Conservation (phyloP, 2,113 vertebrate genomes). For the Spea multiplicata region DNA sequence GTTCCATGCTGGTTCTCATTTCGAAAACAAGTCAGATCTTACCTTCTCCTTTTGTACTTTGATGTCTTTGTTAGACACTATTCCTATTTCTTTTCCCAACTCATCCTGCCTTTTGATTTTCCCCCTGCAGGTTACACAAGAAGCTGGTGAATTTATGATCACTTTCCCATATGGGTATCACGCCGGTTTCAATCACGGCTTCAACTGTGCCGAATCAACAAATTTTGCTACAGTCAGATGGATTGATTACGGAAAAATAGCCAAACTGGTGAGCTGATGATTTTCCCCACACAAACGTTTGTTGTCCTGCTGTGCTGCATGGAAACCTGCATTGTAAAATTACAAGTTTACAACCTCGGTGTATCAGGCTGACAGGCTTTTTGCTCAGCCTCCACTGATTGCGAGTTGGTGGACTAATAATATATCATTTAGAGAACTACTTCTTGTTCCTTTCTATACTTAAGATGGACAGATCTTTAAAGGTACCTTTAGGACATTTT, state of each 20-base stretch:
- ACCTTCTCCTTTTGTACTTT: slow-evolving; percentile 25
- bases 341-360: slow-evolving; percentile 34
- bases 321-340: slow-evolving; percentile 47
- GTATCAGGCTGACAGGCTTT: slow-evolving; percentile 25
- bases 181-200: slow-evolving; percentile 97
- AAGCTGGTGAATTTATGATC: slow-evolving; percentile 95
- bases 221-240: slow-evolving; percentile 95
- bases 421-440: slow-evolving; percentile 23
- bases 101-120: slow-evolving; percentile 20
- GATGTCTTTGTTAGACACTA: slow-evolving; percentile 30
- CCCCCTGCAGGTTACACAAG: slow-evolving; percentile 84
- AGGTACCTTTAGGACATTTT: neutral
- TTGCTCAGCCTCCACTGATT: slow-evolving; percentile 38
- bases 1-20: slow-evolving; percentile 6
- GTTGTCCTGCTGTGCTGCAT: slow-evolving; percentile 41
- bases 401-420: slow-evolving; percentile 31
- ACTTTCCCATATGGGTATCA: slow-evolving; percentile 98
- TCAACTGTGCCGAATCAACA: slow-evolving; percentile 97
- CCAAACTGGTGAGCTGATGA: slow-evolving; percentile 75
- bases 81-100: slow-evolving; percentile 20
- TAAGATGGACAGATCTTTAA: neutral
- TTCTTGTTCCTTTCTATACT: slow-evolving; percentile 4
- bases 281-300: slow-evolving; percentile 35
- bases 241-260: slow-evolving; percentile 97
- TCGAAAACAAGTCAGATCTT: slow-evolving; percentile 15